Conservation (phyloP, 2,797 vertebrate genomes). For the Cryptoblepharus egeriae region DNA sequence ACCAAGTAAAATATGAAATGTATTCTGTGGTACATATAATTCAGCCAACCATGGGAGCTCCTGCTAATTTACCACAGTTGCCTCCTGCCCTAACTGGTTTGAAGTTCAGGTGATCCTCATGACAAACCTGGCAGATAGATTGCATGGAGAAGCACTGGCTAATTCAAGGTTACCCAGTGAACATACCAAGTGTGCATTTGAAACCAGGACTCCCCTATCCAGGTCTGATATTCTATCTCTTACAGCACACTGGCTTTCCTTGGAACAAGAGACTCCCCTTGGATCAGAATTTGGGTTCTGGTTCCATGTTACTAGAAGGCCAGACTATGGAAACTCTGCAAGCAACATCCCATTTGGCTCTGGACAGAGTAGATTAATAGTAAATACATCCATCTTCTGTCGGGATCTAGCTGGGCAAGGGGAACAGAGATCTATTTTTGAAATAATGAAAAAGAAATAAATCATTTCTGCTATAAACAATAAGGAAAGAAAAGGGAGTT, state of each 20-base stretch:
- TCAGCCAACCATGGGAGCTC: not conserved
- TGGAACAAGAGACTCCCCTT: not conserved
- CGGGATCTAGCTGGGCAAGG: not conserved
- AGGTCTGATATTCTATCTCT: not conserved
- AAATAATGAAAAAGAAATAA: not conserved
- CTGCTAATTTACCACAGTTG: not conserved
- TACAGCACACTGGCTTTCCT: not conserved
- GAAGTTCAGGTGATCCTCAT: not conserved
- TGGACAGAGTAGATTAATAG: not conserved
- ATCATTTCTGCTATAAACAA: not conserved
- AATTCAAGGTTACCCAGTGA: not conserved
- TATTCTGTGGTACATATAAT: not conserved
- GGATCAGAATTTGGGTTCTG: not conserved
- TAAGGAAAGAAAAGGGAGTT: not conserved
- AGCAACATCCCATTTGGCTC: not conserved
- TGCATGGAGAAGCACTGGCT: too few species aligned
- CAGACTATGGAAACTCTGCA: not conserved
- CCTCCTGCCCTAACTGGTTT: not conserved
- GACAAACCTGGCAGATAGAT: not conserved
- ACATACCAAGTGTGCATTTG: not conserved
- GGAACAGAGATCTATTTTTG: not conserved
- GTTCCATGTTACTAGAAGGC: not conserved
- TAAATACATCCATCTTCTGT: not conserved
- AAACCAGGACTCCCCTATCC: not conserved
- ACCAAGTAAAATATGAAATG: too few species aligned